phyloP scores from a whole-genome alignment of 2,797 vertebrate species.

The Amniataba percoides region DNA sequence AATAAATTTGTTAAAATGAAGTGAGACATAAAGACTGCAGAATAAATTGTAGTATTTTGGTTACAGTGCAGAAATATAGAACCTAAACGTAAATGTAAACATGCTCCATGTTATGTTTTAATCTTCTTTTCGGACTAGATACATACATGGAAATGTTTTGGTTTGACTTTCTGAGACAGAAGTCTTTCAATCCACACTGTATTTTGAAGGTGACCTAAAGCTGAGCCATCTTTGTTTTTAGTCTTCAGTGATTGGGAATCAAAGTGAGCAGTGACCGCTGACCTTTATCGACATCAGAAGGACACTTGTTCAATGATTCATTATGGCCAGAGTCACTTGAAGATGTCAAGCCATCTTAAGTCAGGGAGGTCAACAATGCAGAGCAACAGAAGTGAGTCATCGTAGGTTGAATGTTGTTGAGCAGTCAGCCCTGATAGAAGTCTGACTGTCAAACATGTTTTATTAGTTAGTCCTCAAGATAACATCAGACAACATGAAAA shows the following conservation, averaged over 20 bases:
- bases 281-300: background rate
- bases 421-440: slow-evolving; percentile 10
- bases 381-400: slow-evolving; percentile 21
- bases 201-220: background rate
- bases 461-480: background rate
- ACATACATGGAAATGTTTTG: background rate
- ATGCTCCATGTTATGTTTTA: slow-evolving; percentile 1
- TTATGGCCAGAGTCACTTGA: background rate
- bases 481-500: background rate
- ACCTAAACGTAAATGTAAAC: background rate
- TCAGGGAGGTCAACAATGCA: background rate
- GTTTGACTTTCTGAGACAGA: background rate
- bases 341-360: background rate
- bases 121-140: background rate
- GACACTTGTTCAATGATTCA: background rate
- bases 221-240: background rate
- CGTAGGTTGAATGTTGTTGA: slow-evolving; percentile 16
- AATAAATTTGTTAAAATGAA: background rate
- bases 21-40: background rate
- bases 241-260: background rate
- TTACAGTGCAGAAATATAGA: background rate
- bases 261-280: slow-evolving; percentile 1
- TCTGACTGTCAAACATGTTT: slow-evolving; percentile 15
- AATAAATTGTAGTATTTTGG: background rate
- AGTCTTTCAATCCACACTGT: background rate